Percentiles rank a stretch among this genome's conserved stretches.
Conservation (phyloP, 2,113 vertebrate species). For the Tupaia tana region DNA sequence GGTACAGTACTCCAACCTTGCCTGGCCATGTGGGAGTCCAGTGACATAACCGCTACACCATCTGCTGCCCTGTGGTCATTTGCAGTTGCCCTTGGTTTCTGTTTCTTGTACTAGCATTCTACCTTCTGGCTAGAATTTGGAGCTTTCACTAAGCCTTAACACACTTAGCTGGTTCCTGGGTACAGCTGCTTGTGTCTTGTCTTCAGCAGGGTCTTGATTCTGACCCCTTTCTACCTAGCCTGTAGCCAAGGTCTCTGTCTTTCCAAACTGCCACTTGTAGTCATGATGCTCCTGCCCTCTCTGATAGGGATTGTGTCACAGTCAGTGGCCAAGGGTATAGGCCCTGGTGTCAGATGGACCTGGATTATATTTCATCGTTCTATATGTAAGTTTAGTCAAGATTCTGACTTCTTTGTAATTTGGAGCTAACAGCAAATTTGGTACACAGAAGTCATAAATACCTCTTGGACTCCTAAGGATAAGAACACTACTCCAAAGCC, state of each 20-base stretch:
- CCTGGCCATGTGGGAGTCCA: too few relatives aligned
- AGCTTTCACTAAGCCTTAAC: background rate
- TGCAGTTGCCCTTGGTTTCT: background rate
- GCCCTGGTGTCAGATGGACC: background rate
- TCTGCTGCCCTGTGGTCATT: background rate
- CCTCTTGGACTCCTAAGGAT: background rate
- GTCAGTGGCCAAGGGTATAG: background rate
- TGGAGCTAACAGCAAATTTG: background rate
- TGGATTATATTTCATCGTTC: background rate
- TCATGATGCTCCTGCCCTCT: background rate
- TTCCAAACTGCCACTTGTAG: background rate
- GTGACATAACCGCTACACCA: too few relatives aligned
- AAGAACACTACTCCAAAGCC: background rate
- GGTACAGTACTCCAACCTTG: too few relatives aligned
- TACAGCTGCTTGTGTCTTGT: background rate
- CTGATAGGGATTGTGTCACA: background rate
- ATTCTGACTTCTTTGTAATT: conserved; percentile 23
- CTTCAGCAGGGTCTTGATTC: background rate
- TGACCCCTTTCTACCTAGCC: background rate
- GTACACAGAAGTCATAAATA: background rate
- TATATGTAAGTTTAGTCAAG: background rate
- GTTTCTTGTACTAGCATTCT: background rate
- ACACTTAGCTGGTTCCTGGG: background rate
- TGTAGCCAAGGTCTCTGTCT: background rate
- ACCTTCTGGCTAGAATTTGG: background rate